These are phyloP conservation scores for Rhimphoctona megacephalus DNA, from an alignment of 2,888 invertebrate species.

Conservation along the genomic window DNA sequence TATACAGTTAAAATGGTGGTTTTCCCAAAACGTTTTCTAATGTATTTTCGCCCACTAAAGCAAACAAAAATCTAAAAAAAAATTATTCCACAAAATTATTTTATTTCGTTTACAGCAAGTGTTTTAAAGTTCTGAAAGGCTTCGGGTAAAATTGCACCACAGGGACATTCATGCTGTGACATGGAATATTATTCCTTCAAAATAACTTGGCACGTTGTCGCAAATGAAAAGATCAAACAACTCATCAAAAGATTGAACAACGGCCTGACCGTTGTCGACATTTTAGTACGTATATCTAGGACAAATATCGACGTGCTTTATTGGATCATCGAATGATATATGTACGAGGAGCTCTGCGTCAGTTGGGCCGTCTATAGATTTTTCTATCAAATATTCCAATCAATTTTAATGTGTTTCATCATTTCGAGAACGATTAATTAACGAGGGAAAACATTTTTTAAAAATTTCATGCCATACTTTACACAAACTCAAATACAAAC, in stretches of 20 bases:
- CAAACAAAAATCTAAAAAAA: neutral
- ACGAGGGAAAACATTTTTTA: neutral
- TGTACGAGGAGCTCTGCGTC: conserved; percentile 6
- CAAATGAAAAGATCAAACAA: conserved; percentile 61
- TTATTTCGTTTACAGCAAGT: neutral
- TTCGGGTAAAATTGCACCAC: conserved; percentile 21
- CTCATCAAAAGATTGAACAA: conserved; percentile 24
- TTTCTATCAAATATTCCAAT: neutral
- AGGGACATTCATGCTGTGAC: conserved; percentile 2
- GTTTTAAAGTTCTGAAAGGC: neutral
- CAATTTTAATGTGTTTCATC: neutral
- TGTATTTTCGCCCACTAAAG: neutral
- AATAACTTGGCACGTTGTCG: conserved; percentile 64
- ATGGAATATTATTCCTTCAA: conserved; percentile 42
- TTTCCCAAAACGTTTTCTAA: neutral
- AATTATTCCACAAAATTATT: neutral
- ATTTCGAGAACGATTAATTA: neutral
- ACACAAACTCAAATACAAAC: too few species aligned
- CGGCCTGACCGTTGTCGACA: conserved; percentile 17
- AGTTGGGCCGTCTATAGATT: neutral
- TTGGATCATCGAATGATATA: conserved; percentile 27
- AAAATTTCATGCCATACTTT: neutral
- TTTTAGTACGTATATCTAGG: conserved; percentile 7
- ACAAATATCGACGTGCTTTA: conserved; percentile 4
- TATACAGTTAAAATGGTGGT: neutral